These are phyloP conservation scores for Lepilemur septentrionalis DNA, from an alignment of 2,797 vertebrate species.

Conservation along the genomic window DNA sequence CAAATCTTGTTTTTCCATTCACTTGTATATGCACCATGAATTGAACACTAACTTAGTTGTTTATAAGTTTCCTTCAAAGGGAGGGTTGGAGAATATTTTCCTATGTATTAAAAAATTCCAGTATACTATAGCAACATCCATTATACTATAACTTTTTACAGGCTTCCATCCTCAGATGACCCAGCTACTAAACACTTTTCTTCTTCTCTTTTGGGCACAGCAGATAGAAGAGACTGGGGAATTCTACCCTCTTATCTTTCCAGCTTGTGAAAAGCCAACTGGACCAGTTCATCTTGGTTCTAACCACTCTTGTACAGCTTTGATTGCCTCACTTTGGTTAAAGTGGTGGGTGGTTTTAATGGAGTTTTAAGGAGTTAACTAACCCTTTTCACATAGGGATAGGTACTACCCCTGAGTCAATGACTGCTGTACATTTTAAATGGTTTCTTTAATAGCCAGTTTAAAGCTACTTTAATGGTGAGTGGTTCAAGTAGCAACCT, in stretches of 20 bases:
- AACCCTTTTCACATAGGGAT: neutral
- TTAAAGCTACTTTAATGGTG: neutral
- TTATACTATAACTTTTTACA: neutral
- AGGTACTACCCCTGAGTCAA: neutral
- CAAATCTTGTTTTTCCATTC: neutral
- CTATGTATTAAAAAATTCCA: neutral
- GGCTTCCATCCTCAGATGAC: neutral
- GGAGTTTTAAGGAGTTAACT: neutral
- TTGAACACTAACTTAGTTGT: neutral
- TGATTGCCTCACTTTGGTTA: neutral
- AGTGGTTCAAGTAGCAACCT: neutral
- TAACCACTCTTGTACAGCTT: neutral
- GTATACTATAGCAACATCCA: neutral
- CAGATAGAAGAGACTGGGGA: neutral
- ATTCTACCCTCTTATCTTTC: neutral
- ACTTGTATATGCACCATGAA: neutral
- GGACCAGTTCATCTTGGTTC: neutral
- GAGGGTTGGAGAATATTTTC: neutral
- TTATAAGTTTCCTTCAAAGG: constrained; percentile 1
- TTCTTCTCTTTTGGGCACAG: neutral
- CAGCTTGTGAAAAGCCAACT: neutral
- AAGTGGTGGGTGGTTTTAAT: neutral
- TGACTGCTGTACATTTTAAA: neutral
- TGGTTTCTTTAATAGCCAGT: neutral
- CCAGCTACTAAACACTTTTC: neutral